Evolutionary conservation across 53 echinoderm and acorn worm species (phyloP).

Genomic region (Apostichopus leukothele): DNA sequence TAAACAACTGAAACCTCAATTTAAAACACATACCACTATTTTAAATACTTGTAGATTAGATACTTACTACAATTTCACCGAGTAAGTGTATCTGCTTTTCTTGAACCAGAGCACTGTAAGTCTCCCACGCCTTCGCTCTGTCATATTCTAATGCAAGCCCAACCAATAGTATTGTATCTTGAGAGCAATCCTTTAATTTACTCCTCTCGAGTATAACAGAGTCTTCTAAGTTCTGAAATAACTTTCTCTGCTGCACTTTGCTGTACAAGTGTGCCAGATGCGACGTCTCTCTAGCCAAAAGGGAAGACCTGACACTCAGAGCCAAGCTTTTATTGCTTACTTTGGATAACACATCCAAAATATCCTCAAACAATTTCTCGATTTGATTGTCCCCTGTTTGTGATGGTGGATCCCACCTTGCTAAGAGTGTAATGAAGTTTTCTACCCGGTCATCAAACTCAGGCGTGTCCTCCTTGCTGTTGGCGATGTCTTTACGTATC

Average conservation of each 20-base stretch:
- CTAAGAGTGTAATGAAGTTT: constrained; percentile 57
- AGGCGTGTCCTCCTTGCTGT: constrained; percentile 23
- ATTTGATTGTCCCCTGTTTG: constrained; percentile 53
- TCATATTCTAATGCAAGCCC: constrained; percentile 62
- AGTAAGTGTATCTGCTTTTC: constrained; percentile 65
- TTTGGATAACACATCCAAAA: constrained; percentile 56
- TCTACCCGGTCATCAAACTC: constrained; percentile 42
- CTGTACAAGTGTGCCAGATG: neutral
- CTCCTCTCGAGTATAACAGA: neutral
- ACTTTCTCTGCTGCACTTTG: neutral
- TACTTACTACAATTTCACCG: constrained; percentile 79
- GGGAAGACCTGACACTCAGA: neutral
- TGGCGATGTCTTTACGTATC: constrained; percentile 38
- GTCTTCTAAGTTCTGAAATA: neutral
- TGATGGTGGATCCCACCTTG: constrained; percentile 51
- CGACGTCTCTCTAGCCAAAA: constrained; percentile 11
- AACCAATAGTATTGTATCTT: constrained; percentile 60
- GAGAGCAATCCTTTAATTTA: constrained; percentile 33
- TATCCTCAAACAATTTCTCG: constrained; percentile 59
- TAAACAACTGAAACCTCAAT: too few relatives aligned
- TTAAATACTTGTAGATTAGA: neutral
- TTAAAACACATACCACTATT: too few relatives aligned
- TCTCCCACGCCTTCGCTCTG: constrained; percentile 74
- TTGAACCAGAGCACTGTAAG: constrained; percentile 60
- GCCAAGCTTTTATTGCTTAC: neutral